phyloP scores from a whole-genome alignment of 1,140 invertebrate species.

The Drosophila chauvacae region DNA sequence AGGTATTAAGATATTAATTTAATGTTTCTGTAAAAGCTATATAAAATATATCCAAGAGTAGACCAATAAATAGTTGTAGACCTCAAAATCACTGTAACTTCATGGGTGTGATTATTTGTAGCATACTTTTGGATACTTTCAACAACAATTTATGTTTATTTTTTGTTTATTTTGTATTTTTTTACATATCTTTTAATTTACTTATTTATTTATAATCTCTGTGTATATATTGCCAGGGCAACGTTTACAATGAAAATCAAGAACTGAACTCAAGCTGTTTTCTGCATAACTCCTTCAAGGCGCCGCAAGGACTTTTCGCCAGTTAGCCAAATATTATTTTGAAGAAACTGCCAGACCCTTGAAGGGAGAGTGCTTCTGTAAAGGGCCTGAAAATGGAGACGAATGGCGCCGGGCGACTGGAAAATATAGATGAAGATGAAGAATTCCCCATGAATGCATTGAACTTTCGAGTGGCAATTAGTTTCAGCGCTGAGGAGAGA shows the following conservation, averaged over 20 bases:
- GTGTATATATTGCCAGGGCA: background rate
- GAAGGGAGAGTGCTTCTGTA: background rate
- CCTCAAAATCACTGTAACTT: background rate
- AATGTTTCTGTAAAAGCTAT: background rate
- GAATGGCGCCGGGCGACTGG: background rate
- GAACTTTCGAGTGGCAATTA: constrained; percentile 73
- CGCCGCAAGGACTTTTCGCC: constrained; percentile 3
- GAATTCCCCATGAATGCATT: constrained; percentile 43
- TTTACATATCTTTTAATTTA: background rate
- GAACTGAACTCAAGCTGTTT: constrained; percentile 6
- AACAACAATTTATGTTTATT: background rate
- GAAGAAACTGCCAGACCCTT: constrained; percentile 11
- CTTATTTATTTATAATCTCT: background rate
- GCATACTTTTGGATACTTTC: constrained; percentile 7
- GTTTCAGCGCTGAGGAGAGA: background rate
- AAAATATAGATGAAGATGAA: constrained; percentile 25
- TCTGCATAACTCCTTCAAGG: constrained; percentile 30
- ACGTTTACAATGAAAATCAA: background rate
- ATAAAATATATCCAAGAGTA: no score
- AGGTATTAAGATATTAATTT: no score
- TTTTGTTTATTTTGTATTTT: background rate
- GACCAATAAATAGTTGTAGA: background rate
- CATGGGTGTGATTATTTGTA: background rate
- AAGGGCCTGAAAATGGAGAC: background rate
- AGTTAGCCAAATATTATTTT: constrained; percentile 38